Evolutionary conservation across 30 jellyfish, hydroid and myxozoan species (phyloP).

Genomic region (Nemopilema nomurai): DNA sequence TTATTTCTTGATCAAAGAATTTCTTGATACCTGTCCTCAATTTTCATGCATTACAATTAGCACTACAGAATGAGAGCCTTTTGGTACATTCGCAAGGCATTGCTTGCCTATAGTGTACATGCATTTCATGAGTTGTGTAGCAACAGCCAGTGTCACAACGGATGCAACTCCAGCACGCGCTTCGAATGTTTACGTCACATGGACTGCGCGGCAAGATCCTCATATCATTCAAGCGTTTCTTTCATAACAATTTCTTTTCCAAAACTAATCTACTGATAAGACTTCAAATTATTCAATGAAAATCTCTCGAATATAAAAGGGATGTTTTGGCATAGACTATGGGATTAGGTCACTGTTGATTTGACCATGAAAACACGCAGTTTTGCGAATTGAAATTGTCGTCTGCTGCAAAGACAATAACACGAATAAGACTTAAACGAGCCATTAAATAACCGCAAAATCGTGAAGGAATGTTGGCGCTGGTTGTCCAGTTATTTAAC

Average conservation of each 20-base stretch:
- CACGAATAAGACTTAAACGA: not conserved
- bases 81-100: too few species aligned
- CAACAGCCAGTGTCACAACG: too few species aligned
- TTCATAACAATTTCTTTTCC: not conserved
- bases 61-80: too few species aligned
- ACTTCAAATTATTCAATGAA: not conserved
- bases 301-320: not conserved
- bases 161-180: too few species aligned
- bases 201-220: not conserved
- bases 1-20: too few species aligned
- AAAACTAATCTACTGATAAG: not conserved
- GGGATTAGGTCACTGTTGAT: not conserved
- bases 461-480: not conserved
- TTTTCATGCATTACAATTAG: too few species aligned
- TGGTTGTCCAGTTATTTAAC: not conserved
- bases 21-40: too few species aligned
- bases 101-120: too few species aligned
- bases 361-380: not conserved
- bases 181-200: not conserved
- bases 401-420: not conserved
- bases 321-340: not conserved
- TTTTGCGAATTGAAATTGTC: too few species aligned
- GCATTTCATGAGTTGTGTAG: too few species aligned
- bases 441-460: not conserved
- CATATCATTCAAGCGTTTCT: not conserved